A percentile compares a stretch with the other conserved stretches of the same genome.
These are phyloP conservation scores for Camponotus pennsylvanicus DNA, from an alignment of 1,140 invertebrate genomes.

Conservation along the genomic window DNA sequence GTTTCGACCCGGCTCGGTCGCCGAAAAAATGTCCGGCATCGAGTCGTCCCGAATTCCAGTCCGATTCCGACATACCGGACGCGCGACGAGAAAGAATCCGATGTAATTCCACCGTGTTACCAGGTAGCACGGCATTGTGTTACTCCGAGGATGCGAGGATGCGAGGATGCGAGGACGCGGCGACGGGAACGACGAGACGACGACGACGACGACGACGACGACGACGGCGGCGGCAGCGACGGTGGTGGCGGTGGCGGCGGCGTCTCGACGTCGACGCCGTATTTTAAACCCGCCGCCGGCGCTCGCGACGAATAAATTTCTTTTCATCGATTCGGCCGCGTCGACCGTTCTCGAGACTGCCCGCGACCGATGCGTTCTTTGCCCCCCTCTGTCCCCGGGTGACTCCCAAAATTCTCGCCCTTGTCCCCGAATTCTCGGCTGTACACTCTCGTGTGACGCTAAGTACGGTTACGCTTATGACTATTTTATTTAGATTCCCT, in stretches of 20 bases:
- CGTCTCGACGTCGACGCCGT: conserved; percentile 59
- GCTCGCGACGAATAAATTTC: conserved; percentile 66
- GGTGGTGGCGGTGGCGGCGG: neutral
- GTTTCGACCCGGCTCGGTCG: conserved; percentile 9
- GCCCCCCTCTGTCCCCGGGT: neutral
- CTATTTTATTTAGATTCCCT: neutral
- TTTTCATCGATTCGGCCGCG: conserved; percentile 60
- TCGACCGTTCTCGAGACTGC: conserved; percentile 46
- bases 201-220: conserved; percentile 16
- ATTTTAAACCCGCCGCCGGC: conserved; percentile 51
- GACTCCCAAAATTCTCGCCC: conserved; percentile 36
- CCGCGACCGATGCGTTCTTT: conserved; percentile 20
- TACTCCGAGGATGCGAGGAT: neutral
- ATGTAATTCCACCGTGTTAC: conserved; percentile 69
- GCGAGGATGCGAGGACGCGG: neutral
- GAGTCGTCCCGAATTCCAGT: conserved; percentile 66
- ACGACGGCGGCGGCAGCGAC: neutral
- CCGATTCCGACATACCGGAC: conserved; percentile 68
- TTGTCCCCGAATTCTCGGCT: conserved; percentile 4
- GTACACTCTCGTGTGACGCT: neutral
- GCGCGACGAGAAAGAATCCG: conserved; percentile 63
- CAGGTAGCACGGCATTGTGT: conserved; percentile 55
- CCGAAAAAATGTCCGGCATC: conserved; percentile 59
- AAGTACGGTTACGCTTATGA: conserved; percentile 1
- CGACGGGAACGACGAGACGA: neutral